Conservation (phyloP, 2,797 vertebrate species). For the Etheostoma perlongum region DNA sequence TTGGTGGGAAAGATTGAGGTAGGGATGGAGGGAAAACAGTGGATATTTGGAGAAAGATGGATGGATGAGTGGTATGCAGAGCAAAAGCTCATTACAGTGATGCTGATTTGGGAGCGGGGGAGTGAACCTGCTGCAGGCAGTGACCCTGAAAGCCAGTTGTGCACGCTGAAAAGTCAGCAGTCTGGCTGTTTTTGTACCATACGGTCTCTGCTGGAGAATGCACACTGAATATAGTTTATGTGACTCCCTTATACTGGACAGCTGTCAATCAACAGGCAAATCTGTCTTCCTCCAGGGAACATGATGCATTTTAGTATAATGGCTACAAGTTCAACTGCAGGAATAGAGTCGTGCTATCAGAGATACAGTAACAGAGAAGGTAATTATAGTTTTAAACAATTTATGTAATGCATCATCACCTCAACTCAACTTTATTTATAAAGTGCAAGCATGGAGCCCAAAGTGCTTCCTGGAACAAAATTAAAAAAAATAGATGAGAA, state of each 20-base stretch:
- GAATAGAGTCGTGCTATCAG: not conserved
- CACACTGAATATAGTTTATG: not conserved
- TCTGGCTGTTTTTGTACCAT: not conserved
- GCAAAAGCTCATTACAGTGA: slow-evolving; percentile 51
- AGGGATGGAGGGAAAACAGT: slow-evolving; percentile 3
- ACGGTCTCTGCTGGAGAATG: not conserved
- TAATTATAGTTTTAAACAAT: not conserved
- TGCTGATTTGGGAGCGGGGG: slow-evolving; percentile 43
- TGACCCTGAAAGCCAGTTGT: slow-evolving; percentile 46
- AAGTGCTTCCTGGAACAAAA: no score
- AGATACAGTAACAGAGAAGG: not conserved
- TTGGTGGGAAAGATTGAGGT: not conserved
- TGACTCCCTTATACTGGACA: not conserved
- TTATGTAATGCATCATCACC: not conserved
- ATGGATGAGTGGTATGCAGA: slow-evolving; percentile 16
- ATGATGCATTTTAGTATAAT: not conserved
- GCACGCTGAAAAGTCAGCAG: slow-evolving; percentile 21
- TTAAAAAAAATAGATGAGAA: no score
- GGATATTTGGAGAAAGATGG: slow-evolving; percentile 7
- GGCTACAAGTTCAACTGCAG: not conserved
- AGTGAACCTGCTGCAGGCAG: slow-evolving; percentile 31
- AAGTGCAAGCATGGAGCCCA: no score
- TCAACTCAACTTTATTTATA: no score
- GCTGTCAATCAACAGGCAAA: slow-evolving; percentile 42
- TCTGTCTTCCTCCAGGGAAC: not conserved